These are phyloP conservation scores for Drosophila subsilvestris DNA, from an alignment of 2,888 invertebrate species.

Conservation along the genomic window DNA sequence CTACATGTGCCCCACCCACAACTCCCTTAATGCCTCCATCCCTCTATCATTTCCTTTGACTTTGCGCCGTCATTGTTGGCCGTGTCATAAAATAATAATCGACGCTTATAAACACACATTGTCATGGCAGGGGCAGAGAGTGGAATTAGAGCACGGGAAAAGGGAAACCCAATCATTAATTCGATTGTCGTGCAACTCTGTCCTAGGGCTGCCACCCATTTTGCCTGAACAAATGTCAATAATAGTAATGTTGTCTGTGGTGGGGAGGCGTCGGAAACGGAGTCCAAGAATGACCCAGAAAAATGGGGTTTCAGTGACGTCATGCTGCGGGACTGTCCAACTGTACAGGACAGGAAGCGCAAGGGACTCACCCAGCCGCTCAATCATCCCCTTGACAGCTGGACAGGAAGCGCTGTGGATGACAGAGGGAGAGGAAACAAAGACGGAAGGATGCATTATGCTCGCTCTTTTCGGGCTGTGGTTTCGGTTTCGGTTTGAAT, in stretches of 20 bases:
- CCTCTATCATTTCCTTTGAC: slow-evolving; percentile 18
- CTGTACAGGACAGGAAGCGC: slow-evolving; percentile 19
- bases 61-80: slow-evolving; percentile 31
- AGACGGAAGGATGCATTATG: slow-evolving; percentile 49
- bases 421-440: slow-evolving; percentile 14
- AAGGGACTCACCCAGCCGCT: slow-evolving; percentile 24
- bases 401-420: slow-evolving; percentile 35
- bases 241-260: slow-evolving; percentile 37
- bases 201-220: slow-evolving; percentile 31
- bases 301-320: slow-evolving; percentile 37
- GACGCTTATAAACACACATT: slow-evolving; percentile 57
- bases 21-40: slow-evolving; percentile 1
- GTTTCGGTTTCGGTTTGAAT: slow-evolving; percentile 37
- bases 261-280: neutral
- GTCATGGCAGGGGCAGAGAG: slow-evolving; percentile 11
- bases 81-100: slow-evolving; percentile 71
- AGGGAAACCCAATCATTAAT: slow-evolving; percentile 44
- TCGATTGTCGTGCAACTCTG: slow-evolving; percentile 41
- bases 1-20: neutral
- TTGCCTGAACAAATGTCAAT: slow-evolving; percentile 37
- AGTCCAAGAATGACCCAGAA: slow-evolving; percentile 37
- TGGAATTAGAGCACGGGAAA: neutral
- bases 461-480: slow-evolving; percentile 36
- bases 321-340: slow-evolving; percentile 27
- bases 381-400: slow-evolving; percentile 41